A percentile compares a stretch with the other conserved stretches of the same genome.
Conservation (phyloP, 2,888 invertebrate genomes). For the Criorhina ranunculi region DNA sequence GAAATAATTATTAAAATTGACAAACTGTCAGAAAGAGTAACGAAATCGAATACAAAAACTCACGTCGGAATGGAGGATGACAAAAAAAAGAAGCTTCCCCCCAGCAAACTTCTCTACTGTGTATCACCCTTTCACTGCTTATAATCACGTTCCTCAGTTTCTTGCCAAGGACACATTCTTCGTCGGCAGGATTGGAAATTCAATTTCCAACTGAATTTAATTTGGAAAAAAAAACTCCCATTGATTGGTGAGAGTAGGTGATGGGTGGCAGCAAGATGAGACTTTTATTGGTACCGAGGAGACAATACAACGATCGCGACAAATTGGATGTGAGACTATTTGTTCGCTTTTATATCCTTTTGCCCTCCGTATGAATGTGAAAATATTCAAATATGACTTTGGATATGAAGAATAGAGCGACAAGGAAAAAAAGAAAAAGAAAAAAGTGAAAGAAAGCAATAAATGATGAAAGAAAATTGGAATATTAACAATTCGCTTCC, state of each 20-base stretch:
- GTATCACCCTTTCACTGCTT: conserved; percentile 39
- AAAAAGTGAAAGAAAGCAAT: conserved; percentile 13
- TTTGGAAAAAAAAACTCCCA: conserved; percentile 27
- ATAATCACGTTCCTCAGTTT: conserved; percentile 56
- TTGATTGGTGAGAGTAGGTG: conserved; percentile 60
- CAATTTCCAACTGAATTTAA: conserved; percentile 68
- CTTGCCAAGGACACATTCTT: conserved; percentile 57
- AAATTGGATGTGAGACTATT: conserved; percentile 68
- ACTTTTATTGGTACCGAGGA: conserved; percentile 68
- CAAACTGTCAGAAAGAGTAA: conserved; percentile 32
- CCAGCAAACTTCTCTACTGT: background rate
- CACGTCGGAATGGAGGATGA: background rate
- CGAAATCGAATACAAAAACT: conserved; percentile 4
- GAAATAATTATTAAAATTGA: conserved; percentile 44
- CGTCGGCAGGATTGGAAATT: conserved; percentile 65
- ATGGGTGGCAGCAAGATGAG: conserved; percentile 54
- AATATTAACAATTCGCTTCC: conserved; percentile 52
- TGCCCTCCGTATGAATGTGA: conserved; percentile 11
- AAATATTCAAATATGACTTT: conserved; percentile 63
- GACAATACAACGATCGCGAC: conserved; percentile 64
- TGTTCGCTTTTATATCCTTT: conserved; percentile 24
- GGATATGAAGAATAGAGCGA: background rate
- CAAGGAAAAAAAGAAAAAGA: background rate
- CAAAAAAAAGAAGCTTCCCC: conserved; percentile 20
- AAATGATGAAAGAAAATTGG: conserved; percentile 53